Base-by-base conservation (phyloP, 1,140 invertebrate species). In the Zeugodacus cucurbitae region DNA sequence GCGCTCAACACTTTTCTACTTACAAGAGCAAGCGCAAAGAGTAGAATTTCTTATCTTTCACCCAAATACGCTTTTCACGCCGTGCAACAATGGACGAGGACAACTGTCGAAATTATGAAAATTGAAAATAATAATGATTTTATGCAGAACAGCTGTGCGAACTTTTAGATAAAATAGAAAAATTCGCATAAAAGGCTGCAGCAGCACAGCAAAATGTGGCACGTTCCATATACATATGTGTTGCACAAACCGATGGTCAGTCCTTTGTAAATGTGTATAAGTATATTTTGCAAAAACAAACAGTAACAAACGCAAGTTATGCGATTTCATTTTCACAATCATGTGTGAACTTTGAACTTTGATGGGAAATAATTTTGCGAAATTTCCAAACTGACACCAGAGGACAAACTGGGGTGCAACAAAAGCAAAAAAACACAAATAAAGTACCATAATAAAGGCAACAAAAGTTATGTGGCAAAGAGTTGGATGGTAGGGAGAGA, bases 281-380 rank as follows among this genome's bases (percentile, higher is more conserved):
- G 37, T 20, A n/a, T 74, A n/a, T 41, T 37, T 48, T 37, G 41
- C 14, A 29, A 82, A 82, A 82, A 82, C 0, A 29, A 10, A 44
- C 22, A 64, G 34, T 11, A 59, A 37, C 58, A 62, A 62, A 64
- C 6, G 22, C 10, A 87, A 64, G 11, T 32, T 87, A 11, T 48
- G 59, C 86, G 58, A 87, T 87, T 87, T 87, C 32, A 87, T 87
- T 87, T 87, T 87, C 86, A 87, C 86, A 87, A 87, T 87, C 59
- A 62, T 87, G 37, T 67, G 59, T 87, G 86, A 87, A 67, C 86
- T 87, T 64, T 87, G 86, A 87, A 87, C 86, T 87, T 87, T 87
- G 86, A 57, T 86, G 74, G 29, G 85, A 58, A 86, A 58, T 86
- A 59, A 86, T 86, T 86, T 59, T 59, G 54, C 29, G 29, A 86